Evolutionary conservation across 2,888 invertebrate species (phyloP).

Genomic region (Arrhopalites spinosus): DNA sequence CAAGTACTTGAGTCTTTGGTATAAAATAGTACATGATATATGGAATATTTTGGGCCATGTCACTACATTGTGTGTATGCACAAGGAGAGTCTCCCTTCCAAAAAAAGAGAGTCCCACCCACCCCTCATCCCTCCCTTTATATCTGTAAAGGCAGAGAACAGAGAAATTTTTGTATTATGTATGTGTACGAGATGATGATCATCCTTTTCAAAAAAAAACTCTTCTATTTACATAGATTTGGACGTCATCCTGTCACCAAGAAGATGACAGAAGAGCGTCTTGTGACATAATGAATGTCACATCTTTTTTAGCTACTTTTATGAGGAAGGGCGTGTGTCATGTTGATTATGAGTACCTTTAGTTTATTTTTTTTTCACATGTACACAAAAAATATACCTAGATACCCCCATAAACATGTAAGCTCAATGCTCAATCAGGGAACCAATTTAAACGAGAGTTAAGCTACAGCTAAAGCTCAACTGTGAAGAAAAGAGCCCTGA

Average conservation of each 20-base stretch:
- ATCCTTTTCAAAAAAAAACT: background rate
- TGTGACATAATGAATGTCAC: constrained; percentile 48
- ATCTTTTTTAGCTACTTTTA: constrained; percentile 48
- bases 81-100: background rate
- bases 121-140: too few relatives aligned
- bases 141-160: too few relatives aligned
- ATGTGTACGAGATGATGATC: background rate
- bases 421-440: background rate
- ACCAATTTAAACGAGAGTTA: background rate
- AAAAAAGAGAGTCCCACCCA: background rate
- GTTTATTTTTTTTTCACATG: background rate
- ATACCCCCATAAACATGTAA: background rate
- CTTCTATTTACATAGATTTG: constrained; percentile 52
- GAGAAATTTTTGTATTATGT: too few relatives aligned
- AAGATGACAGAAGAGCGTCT: constrained; percentile 47
- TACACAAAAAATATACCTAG: background rate
- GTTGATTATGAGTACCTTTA: constrained; percentile 39
- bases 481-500: background rate
- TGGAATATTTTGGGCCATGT: background rate
- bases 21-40: too few relatives aligned
- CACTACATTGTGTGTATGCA: background rate
- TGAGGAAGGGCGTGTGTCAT: constrained; percentile 41
- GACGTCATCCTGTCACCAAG: constrained; percentile 52
- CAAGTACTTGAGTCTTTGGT: too few relatives aligned
- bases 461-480: background rate